Evolutionary conservation across 2,888 invertebrate species (phyloP).

Genomic region (Hecatera dysodea): DNA sequence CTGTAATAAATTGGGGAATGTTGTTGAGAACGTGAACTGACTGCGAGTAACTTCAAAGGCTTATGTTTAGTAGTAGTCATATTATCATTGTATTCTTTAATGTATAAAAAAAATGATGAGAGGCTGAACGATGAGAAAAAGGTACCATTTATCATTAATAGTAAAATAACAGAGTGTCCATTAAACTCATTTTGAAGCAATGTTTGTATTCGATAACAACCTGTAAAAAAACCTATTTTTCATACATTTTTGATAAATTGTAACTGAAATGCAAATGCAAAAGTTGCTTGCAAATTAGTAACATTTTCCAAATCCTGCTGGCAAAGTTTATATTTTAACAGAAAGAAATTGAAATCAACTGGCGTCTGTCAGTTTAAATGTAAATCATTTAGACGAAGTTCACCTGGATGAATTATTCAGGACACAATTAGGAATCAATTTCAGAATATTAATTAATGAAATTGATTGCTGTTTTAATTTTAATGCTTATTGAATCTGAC

Average conservation of each 20-base stretch:
- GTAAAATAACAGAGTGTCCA: neutral
- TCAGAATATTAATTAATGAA: conserved; percentile 53
- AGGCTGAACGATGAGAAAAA: neutral
- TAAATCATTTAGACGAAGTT: conserved; percentile 39
- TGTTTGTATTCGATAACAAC: too few species aligned
- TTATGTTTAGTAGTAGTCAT: too few species aligned
- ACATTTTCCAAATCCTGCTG: too few species aligned
- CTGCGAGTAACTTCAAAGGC: too few species aligned
- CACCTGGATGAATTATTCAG: conserved; percentile 51
- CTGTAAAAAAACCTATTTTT: too few species aligned
- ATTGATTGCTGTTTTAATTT: conserved; percentile 45
- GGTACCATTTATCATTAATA: neutral
- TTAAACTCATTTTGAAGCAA: too few species aligned
- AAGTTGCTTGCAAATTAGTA: too few species aligned
- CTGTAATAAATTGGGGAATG: conserved; percentile 25
- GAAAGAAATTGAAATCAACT: neutral
- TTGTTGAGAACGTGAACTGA: conserved; percentile 11
- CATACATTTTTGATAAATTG: too few species aligned
- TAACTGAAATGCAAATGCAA: neutral
- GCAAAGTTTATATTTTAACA: neutral
- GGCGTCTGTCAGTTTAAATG: conserved; percentile 19
- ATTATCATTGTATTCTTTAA: too few species aligned
- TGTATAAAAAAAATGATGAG: too few species aligned
- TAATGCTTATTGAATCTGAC: conserved; percentile 11
- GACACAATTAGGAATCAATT: conserved; percentile 54